Evolutionary conservation across 1,140 invertebrate genomes (phyloP), one percentile per base, ranked within the genome.

Genomic region (Sminthurinus signatus): DNA sequence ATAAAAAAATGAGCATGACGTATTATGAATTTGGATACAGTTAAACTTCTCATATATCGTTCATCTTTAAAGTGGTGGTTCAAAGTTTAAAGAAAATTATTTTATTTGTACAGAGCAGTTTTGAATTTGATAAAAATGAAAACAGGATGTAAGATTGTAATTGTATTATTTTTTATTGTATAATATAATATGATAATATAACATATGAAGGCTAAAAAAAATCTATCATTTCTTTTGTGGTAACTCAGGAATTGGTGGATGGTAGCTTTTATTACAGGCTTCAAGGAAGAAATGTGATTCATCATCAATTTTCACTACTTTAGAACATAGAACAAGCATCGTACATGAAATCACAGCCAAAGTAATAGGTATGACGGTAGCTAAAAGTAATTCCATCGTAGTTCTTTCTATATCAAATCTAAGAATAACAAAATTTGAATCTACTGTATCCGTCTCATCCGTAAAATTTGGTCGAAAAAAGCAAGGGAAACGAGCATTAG

Each of bases 261-360:
- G 36, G 21, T 56, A 56, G 23, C 31, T 66, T 28, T 80, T 81
- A n/a, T 80, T 78, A 62, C 85, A 86, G 23, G 84, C 83, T 75
- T 89, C 89, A 79, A 91, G 90, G 48, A 88, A 81, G 88, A 91
- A 91, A 77, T 88, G 90, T n/a, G 88, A 88, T 75, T 92, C 88
- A 74, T 92, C 88, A 52, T 88, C 88, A 32, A 91, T 88, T 63
- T 87, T 87, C 23, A 92, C 86, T 14, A 87, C 87, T 60, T 81
- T 83, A 79, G 93, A 88, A 77, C 91, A 91, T 64, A 93, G 79
- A 74, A 93, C 81, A 62, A 93, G 78, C 28, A 88, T 87, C 65
- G 87, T 77, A 75, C 91, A 91, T 62, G 89, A 91, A n/a, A 92
- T 82, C 21, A 90, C 81, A 73, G 92, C 88, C 25, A 93, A 76